Percentiles rank a stretch among this genome's conserved stretches.
These are phyloP conservation scores for Gastrophryne carolinensis DNA, from an alignment of 2,797 vertebrate genomes.

Conservation along the genomic window DNA sequence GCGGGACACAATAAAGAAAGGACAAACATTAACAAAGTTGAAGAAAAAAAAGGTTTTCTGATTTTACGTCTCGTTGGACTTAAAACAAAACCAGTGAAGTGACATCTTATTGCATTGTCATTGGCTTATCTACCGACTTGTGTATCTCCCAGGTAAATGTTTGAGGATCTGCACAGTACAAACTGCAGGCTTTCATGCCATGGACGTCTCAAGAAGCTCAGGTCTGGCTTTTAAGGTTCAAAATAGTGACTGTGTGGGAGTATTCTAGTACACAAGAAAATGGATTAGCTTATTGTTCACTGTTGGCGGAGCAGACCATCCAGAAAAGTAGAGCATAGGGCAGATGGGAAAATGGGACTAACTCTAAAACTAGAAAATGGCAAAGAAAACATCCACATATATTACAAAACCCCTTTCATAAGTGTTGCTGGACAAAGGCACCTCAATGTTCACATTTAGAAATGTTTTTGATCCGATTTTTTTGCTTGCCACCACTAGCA, in stretches of 20 bases:
- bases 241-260: conserved; percentile 47
- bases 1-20: background rate
- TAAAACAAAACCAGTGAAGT: background rate
- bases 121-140: conserved; percentile 14
- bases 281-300: conserved; percentile 62
- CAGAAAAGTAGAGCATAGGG: conserved; percentile 43
- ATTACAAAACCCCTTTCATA: conserved; percentile 53
- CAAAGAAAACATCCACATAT: background rate
- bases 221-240: conserved; percentile 53
- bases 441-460: conserved; percentile 40
- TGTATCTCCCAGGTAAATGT: conserved; percentile 32
- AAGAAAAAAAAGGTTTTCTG: background rate
- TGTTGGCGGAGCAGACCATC: conserved; percentile 54
- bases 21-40: background rate
- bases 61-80: background rate
- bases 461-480: conserved; percentile 17
- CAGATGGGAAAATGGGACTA: background rate
- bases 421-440: conserved; percentile 47
- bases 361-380: conserved; percentile 6
- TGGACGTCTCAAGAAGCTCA: conserved; percentile 55
- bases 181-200: conserved; percentile 51
- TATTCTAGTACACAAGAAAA: conserved; percentile 56
- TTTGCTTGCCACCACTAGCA: conserved; percentile 44
- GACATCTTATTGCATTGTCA: conserved; percentile 32
- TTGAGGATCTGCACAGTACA: conserved; percentile 62